phyloP scores from a whole-genome alignment of 2,888 invertebrate genomes.

The Aradus depressus region DNA sequence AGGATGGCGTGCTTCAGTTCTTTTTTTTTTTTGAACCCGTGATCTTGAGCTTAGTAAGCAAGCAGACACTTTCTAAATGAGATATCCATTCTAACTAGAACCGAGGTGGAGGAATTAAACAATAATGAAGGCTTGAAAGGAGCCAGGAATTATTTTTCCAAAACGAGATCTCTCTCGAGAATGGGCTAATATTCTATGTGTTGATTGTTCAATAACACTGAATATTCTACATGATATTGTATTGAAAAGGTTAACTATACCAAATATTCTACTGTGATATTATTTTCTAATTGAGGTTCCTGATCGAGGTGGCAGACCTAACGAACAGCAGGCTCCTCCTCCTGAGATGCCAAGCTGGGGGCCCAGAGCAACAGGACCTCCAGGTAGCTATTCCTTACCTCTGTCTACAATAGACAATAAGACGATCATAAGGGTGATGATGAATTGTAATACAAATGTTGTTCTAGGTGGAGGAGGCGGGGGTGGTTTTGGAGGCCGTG shows the following conservation, averaged over 20 bases:
- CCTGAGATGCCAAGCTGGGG: slow-evolving; percentile 97
- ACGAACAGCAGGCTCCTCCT: slow-evolving; percentile 83
- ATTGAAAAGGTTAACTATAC: neutral
- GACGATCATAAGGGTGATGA: neutral
- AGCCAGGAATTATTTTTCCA: too few species aligned
- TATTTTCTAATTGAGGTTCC: slow-evolving; percentile 58
- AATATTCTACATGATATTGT: neutral
- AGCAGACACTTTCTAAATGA: too few species aligned
- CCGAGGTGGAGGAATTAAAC: too few species aligned
- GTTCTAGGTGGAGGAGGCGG: slow-evolving; percentile 28
- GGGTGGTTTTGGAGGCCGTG: slow-evolving; percentile 34
- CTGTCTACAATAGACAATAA: neutral
- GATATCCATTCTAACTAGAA: too few species aligned
- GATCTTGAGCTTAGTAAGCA: too few species aligned
- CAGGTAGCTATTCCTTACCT: neutral
- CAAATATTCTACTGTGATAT: neutral
- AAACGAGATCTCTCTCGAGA: too few species aligned
- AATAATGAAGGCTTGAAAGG: too few species aligned
- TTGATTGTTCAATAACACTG: too few species aligned
- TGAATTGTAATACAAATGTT: neutral
- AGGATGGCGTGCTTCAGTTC: too few species aligned
- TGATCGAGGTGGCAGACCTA: slow-evolving; percentile 85
- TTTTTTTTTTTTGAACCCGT: too few species aligned
- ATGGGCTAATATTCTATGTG: too few species aligned
- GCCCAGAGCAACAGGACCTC: slow-evolving; percentile 45